Percentiles rank a stretch among this genome's conserved stretches.
These are phyloP conservation scores for human DNA, from an alignment of 2,113 vertebrate genomes.

Conservation along the genomic window GRCh38 chrY:25528501-25529000, in stretches of 20 bases:
- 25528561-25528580: neutral
- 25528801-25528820: neutral
- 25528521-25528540: neutral
- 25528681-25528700: neutral
- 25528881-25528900: too few species aligned
- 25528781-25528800: too few species aligned
- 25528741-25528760: too few species aligned
- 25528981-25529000: too few species aligned
- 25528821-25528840: neutral
- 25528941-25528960: too few species aligned
- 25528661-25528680: neutral
- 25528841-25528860: neutral
- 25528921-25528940: too few species aligned
- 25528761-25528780: too few species aligned
- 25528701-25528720: too few species aligned
- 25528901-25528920: too few species aligned
- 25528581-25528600: neutral
- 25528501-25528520: neutral
- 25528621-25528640: neutral
- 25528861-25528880: too few species aligned
- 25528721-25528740: too few species aligned
- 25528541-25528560: neutral
- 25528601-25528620: neutral
- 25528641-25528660: neutral
- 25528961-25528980: too few species aligned